A percentile compares a stretch with the other conserved stretches of the same genome.
Conservation (phyloP, 2,888 invertebrate genomes). For the Pristionchus exspectatus region DNA sequence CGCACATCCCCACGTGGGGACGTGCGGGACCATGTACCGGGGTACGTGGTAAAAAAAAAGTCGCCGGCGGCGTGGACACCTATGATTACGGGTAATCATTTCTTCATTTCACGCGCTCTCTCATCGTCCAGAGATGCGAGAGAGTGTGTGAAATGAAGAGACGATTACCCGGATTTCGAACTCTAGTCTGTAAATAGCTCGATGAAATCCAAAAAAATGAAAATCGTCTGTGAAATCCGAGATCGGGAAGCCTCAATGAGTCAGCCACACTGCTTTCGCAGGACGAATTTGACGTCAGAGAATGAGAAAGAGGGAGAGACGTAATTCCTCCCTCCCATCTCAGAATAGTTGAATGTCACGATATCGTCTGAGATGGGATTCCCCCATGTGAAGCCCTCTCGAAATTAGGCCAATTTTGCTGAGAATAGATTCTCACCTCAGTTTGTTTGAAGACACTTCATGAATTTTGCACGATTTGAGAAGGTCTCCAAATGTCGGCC, state of each 20-base stretch:
- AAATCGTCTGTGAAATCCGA: neutral
- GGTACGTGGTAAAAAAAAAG: too few species aligned
- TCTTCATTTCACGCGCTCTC: too few species aligned
- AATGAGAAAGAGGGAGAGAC: neutral
- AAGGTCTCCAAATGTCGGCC: too few species aligned
- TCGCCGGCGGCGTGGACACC: too few species aligned
- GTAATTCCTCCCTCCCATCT: conserved; percentile 11
- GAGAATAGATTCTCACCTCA: neutral
- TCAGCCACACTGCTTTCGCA: neutral
- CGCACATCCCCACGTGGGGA: too few species aligned
- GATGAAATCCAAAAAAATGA: neutral
- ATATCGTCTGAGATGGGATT: neutral
- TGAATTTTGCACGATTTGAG: too few species aligned
- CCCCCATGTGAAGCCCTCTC: neutral
- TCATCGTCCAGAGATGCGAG: too few species aligned
- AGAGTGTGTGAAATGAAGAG: too few species aligned
- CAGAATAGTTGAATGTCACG: neutral
- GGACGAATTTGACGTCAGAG: neutral
- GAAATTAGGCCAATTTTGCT: neutral
- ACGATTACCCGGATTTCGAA: too few species aligned
- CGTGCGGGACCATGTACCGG: too few species aligned
- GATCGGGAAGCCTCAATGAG: neutral
- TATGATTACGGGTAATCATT: too few species aligned
- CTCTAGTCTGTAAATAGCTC: neutral
- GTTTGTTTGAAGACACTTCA: too few species aligned